Conservation (phyloP, 2,113 vertebrate genomes). For the Poeciliopsis prolifica region DNA sequence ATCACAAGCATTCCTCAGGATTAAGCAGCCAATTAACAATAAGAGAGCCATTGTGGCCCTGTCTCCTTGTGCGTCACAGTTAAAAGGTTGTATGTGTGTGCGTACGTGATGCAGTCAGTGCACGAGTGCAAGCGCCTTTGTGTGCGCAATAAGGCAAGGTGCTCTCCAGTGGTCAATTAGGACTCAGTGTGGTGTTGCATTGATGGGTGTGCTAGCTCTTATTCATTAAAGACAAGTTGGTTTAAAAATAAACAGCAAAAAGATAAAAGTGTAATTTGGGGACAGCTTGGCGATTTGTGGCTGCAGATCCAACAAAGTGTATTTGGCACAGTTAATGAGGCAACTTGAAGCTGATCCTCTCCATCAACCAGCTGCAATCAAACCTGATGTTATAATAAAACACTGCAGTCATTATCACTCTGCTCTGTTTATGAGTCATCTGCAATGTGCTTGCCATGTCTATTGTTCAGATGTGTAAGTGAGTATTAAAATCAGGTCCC, state of each 20-base stretch:
- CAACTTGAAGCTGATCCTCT: not conserved
- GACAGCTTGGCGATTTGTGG: not conserved
- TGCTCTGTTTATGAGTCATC: not conserved
- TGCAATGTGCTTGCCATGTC: not conserved
- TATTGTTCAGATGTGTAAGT: not conserved
- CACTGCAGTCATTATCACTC: not conserved
- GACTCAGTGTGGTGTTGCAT: constrained; percentile 22
- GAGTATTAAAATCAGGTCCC: constrained; percentile 14
- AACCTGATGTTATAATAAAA: not conserved
- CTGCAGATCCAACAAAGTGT: constrained; percentile 21
- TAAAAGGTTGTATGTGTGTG: constrained; percentile 56
- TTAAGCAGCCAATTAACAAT: constrained; percentile 84
- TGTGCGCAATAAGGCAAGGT: constrained; percentile 18
- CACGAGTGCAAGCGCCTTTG: constrained; percentile 16
- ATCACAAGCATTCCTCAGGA: constrained; percentile 83
- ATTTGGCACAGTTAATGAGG: constrained; percentile 13
- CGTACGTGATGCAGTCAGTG: constrained; percentile 25
- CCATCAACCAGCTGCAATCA: not conserved
- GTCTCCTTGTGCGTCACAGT: constrained; percentile 75
- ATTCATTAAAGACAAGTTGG: not conserved
- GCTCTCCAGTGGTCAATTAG: constrained; percentile 25
- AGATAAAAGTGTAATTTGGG: not conserved
- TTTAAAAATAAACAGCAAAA: not conserved
- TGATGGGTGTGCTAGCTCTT: not conserved
- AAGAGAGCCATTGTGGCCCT: constrained; percentile 79